Base-by-base conservation (phyloP, 2,888 invertebrate genomes). In the Scrobipalpa costella region DNA sequence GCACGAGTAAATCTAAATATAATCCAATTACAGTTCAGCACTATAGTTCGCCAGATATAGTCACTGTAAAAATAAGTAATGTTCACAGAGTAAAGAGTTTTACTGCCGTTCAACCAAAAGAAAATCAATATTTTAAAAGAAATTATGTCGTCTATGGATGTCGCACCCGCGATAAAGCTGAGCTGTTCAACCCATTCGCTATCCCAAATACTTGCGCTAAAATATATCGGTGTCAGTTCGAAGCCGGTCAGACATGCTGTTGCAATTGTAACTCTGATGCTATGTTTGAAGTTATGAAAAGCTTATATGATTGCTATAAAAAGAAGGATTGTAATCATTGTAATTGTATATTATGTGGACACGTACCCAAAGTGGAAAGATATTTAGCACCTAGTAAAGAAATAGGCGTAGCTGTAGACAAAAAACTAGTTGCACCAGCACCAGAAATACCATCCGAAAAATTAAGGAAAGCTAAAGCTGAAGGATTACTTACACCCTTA, bases 211-310 rank as follows among this genome's bases (percentile, higher is more conserved):
- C 49, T 33, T 55, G 59, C 8, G n/a, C 57, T 17, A 72, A 71
- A 65, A 64, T 79, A 55, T 83, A 83, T 64, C 75, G 81, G 65
- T 82, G 81, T 65, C 83, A 86, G 67, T 2, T 34, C 3, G 17
- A 17, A 17, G 65, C 83, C 2, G 76, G 71, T 71, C n/a, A 64
- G 71, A 50, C 73, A 84, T 60, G 70, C 49, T 86, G 82, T 68
- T 85, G 85, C 62, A 84, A 84, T 1, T 85, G 85, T 68, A 85
- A 87, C 68, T 86, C 87, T n/a, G 87, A 87, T 69, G 84, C 84
- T 7, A 85, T 87, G 83, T 87, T 86, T 67, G 85, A 87, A 70
- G 87, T 87, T 11, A 86, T 87, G 87, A 87, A 87, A 71, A 78
- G 85, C 62, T 76, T 87, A 9, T 87, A 87, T 63, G 86, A 87